These are phyloP conservation scores for Patiria miniata DNA, from an alignment of 35 echinoderm and acorn worm species.

Conservation along the genomic window DNA sequence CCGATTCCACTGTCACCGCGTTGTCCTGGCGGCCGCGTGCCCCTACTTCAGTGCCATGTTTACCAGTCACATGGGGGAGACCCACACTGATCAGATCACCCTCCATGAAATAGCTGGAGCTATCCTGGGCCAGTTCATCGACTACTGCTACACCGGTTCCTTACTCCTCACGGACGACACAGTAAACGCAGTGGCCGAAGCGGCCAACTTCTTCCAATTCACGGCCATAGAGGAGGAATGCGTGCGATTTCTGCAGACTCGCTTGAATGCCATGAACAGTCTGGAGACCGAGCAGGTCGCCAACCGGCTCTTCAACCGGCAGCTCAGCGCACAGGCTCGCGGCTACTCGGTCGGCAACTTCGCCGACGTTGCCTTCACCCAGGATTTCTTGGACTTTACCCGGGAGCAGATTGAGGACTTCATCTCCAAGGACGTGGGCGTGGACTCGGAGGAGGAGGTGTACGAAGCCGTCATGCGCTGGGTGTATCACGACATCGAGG, in stretches of 20 bases:
- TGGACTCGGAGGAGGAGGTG: constrained; percentile 17
- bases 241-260: background rate
- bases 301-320: background rate
- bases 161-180: background rate
- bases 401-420: background rate
- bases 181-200: background rate
- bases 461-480: constrained; percentile 11
- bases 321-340: constrained; percentile 1
- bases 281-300: background rate
- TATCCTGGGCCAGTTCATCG: background rate
- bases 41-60: constrained; percentile 88
- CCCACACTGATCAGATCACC: constrained; percentile 44
- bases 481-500: background rate
- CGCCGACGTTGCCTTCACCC: background rate
- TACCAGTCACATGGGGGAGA: constrained; percentile 59
- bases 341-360: background rate
- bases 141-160: constrained; percentile 13
- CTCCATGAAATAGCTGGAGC: constrained; percentile 52
- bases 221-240: background rate
- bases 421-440: background rate
- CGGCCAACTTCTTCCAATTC: background rate
- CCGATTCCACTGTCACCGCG: constrained; percentile 52
- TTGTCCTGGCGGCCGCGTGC: constrained; percentile 74
- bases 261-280: background rate
- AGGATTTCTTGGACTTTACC: constrained; percentile 1